Base-by-base conservation (phyloP, 2,888 invertebrate genomes). In the Drosophila maculinotata region DNA sequence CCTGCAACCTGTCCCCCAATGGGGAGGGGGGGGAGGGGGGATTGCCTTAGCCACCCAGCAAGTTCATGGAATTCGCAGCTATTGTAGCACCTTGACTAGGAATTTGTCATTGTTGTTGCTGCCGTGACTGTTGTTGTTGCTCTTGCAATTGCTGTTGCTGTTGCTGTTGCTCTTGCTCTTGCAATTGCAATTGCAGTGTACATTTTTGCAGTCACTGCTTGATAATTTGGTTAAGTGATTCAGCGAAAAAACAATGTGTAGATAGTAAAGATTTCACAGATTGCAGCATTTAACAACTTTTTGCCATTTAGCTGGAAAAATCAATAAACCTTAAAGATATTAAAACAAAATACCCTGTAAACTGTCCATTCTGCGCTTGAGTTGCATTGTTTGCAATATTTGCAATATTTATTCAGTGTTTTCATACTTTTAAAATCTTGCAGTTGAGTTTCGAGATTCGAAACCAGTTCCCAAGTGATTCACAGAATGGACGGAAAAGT, bases 71-170 rank as follows among this genome's bases (percentile, higher is more conserved):
- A 81, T 71, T 76, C 58, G 72, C 64, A 84, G 68, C 85, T 71
- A 74, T 80, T 80, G 79, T 75, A 47, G 85, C 87, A 81, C 80
- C 85, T 81, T 84, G 63, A 64, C 70, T 64, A 42, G 63, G 62
- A 69, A 87, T 84, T 71, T 80, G 82, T 84, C 76, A 84, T 84
- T 80, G 79, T 81, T 79, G 66, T 59, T 60, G 66, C 33, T 26
- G 36, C 2, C 45, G 26, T 20, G 31, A 53, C 10, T 54, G 15
- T 26, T 57, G 52, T 20, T 33, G 23, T 31, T 14, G 48, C 41
- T 52, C 51, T 36, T 48, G 45, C 35, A 54, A 44, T 53, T 44
- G 31, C 39, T 39, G 25, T n/a, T n/a, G n/a, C n/a, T n/a, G n/a
- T n/a, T 42, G 31, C 38, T 54, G 57, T 35, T 47, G 45, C 33